Conservation (phyloP, 2,888 invertebrate species). For the Stenchaetothrips biformis region DNA sequence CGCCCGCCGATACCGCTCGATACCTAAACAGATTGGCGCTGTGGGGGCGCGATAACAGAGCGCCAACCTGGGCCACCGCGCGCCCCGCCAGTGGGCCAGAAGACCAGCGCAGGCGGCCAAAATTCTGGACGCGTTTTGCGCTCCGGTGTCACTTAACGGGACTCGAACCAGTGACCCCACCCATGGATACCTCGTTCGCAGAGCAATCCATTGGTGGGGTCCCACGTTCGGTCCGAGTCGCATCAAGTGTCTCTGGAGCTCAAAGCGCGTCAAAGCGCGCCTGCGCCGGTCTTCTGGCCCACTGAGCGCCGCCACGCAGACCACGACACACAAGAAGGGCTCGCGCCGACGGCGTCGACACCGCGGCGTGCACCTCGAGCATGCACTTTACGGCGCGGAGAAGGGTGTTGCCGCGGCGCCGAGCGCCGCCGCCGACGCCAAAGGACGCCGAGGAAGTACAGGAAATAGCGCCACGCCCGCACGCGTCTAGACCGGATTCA, state of each 20-base stretch:
- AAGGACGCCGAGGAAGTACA: background rate
- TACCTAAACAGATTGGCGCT: constrained; percentile 15
- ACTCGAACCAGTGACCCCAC: too few relatives aligned
- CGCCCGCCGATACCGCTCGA: background rate
- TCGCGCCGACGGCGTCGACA: background rate
- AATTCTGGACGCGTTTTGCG: too few relatives aligned
- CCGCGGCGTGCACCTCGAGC: background rate
- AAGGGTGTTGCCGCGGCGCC: background rate
- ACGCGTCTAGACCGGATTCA: background rate
- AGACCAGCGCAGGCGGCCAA: too few relatives aligned
- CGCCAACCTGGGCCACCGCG: background rate
- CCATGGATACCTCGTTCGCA: too few relatives aligned
- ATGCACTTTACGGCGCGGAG: background rate
- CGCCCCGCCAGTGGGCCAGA: background rate
- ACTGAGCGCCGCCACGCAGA: background rate
- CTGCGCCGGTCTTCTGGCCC: too few relatives aligned
- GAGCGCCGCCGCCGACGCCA: too few relatives aligned
- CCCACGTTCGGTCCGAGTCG: too few relatives aligned
- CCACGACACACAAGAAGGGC: background rate
- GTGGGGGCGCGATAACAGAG: background rate
- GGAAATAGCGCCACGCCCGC: background rate
- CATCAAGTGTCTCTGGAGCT: too few relatives aligned
- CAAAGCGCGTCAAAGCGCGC: too few relatives aligned
- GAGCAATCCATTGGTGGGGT: too few relatives aligned
- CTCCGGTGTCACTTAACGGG: too few relatives aligned